Percentiles rank a stretch among this genome's conserved stretches.
Conservation (phyloP, 2,888 invertebrate genomes). For the Melanostoma mellinum region DNA sequence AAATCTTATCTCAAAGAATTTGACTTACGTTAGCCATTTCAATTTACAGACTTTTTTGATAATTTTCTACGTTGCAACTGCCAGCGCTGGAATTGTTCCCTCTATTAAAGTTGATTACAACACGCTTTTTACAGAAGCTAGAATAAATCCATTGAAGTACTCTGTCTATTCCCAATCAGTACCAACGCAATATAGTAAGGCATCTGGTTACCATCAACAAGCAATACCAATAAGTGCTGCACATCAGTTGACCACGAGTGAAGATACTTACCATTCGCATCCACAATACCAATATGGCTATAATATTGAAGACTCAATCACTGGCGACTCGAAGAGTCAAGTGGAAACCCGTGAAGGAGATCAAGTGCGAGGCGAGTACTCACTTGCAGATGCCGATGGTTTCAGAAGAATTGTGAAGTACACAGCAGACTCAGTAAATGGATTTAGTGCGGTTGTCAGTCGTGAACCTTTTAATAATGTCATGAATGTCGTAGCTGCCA, state of each 20-base stretch:
- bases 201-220: too few relatives aligned
- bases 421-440: slow-evolving; percentile 75
- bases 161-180: too few relatives aligned
- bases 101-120: too few relatives aligned
- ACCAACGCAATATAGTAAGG: too few relatives aligned
- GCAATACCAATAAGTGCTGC: too few relatives aligned
- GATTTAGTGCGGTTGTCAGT: slow-evolving; percentile 75
- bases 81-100: too few relatives aligned
- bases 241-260: slow-evolving; percentile 46
- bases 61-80: too few relatives aligned
- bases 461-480: slow-evolving; percentile 54
- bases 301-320: slow-evolving; percentile 76
- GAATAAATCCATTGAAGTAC: too few relatives aligned
- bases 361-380: slow-evolving; percentile 77
- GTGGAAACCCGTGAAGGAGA: slow-evolving; percentile 77
- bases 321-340: slow-evolving; percentile 77
- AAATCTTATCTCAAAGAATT: too few relatives aligned
- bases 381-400: slow-evolving; percentile 77
- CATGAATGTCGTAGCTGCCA: slow-evolving; percentile 39
- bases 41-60: too few relatives aligned
- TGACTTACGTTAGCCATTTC: too few relatives aligned
- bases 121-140: too few relatives aligned
- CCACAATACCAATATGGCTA: slow-evolving; percentile 76
- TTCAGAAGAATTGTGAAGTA: slow-evolving; percentile 74
- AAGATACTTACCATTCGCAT: slow-evolving; percentile 74